Evolutionary conservation across 2,888 invertebrate genomes (phyloP), one percentile per base, ranked within the genome.

Genomic region (Monoplex corrugatus): DNA sequence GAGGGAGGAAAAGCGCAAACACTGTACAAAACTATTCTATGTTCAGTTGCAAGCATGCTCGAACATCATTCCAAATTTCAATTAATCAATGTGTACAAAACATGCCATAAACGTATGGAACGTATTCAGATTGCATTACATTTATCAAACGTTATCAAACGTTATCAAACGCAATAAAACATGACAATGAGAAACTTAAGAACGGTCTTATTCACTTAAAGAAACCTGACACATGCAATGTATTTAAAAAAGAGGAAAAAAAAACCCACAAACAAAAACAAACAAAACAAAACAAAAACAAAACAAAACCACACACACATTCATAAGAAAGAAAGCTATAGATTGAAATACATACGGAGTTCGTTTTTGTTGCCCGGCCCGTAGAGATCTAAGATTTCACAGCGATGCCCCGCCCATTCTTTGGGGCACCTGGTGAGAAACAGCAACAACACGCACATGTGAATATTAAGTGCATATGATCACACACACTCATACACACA

Each of bases 341-440:
- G 68, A 23, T 1, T 43, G 45, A 38, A 38, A 87, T 90, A 90
- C 90, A 87, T 90, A 90, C 90, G 89, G 87, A 32, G 85, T 63
- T 80, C 43, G 43, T 87, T 80, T 86, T 89, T 87, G 45, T 78
- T 86, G 57, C 87, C 82, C 28, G 88, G 45, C 78, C 88, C 72
- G 87, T 68, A 32, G 35, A 88, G 44, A 89, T 89, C 90, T 72
- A 88, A 85, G 57, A 78, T 87, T 89, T 91, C 91, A 68, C 91
- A 91, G 19, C 91, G 89, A 19, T 85, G 87, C 35, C 91, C 91
- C 72, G 89, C 89, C 91, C 89, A 91, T 75, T 89, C 50, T 86
- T 78, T 86, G 35, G 91, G 89, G 82, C 91, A 91, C 91, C 91
- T 91, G 87, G 50, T 38, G 85, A 45, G 44, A 23, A 72, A 85